Conservation (phyloP, 2,888 invertebrate genomes). For the Drosophila merina region DNA sequence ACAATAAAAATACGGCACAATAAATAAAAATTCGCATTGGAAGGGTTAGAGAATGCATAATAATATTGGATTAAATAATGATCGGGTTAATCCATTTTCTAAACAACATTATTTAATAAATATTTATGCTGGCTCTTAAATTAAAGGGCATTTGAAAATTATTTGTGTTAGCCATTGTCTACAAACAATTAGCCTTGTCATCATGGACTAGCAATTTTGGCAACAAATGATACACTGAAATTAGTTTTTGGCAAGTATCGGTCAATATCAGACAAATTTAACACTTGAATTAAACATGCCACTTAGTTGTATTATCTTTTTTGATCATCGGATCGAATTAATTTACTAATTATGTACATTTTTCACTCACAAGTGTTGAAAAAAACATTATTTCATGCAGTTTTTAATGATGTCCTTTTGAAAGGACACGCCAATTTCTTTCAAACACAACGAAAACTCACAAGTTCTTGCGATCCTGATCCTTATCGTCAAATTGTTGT, state of each 20-base stretch:
- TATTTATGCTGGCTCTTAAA: too few species aligned
- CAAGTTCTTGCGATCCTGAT: constrained; percentile 60
- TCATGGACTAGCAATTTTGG: constrained; percentile 20
- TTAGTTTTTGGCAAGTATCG: constrained; percentile 3
- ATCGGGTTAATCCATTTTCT: too few species aligned
- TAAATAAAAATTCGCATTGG: too few species aligned
- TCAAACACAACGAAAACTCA: constrained; percentile 44
- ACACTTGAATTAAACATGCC: constrained; percentile 20
- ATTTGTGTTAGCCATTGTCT: neutral
- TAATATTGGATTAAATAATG: too few species aligned
- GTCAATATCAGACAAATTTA: neutral
- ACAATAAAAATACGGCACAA: too few species aligned
- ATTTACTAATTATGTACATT: neutral
- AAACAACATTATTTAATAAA: too few species aligned
- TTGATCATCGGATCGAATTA: neutral
- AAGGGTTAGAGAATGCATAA: too few species aligned
- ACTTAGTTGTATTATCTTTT: constrained; percentile 10
- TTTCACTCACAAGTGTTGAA: neutral
- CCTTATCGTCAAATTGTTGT: constrained; percentile 48
- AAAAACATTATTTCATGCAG: neutral
- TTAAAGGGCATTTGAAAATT: constrained; percentile 1
- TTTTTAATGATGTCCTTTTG: constrained; percentile 1
- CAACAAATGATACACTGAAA: constrained; percentile 16
- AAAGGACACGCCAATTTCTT: neutral
- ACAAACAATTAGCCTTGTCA: constrained; percentile 23